A percentile compares a stretch with the other conserved stretches of the same genome.
Evolutionary conservation across 92 coral and sea anemone genomes (phyloP).

Genomic region (Siderastrea siderea): DNA sequence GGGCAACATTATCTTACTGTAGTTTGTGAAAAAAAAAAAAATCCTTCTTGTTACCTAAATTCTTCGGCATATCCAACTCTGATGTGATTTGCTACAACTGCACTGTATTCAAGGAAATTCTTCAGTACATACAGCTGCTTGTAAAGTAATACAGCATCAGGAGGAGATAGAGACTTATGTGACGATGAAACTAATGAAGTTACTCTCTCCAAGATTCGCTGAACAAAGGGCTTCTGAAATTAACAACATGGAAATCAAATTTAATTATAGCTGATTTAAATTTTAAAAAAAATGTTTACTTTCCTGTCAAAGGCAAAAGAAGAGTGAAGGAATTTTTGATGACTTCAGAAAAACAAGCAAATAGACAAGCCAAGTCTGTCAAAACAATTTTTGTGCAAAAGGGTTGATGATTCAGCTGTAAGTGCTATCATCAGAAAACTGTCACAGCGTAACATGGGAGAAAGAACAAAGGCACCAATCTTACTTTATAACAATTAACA

Average conservation of each 20-base stretch:
- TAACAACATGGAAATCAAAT: background rate
- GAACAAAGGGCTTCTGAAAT: conserved; percentile 77
- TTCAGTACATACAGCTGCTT: conserved; percentile 86
- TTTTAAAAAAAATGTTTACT: background rate
- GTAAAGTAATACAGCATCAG: conserved; percentile 87
- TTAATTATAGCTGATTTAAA: background rate
- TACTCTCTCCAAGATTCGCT: conserved; percentile 80
- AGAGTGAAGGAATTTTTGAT: no score
- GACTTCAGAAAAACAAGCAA: no score
- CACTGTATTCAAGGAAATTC: conserved; percentile 87
- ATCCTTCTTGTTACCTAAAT: conserved; percentile 75
- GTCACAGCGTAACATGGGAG: no score
- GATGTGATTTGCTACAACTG: conserved; percentile 68
- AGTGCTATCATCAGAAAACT: no score
- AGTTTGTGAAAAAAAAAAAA: no score
- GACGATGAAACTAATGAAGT: conserved; percentile 71
- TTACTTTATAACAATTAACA: no score
- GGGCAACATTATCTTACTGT: no score
- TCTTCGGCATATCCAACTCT: conserved; percentile 93
- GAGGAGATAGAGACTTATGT: conserved; percentile 67
- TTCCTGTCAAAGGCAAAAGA: no score
- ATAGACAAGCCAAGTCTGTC: no score
- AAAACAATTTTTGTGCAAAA: no score
- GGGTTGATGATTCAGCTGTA: no score
- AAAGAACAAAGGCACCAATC: no score